Conservation (phyloP, 2,113 vertebrate genomes). For the Brachyistius frenatus region DNA sequence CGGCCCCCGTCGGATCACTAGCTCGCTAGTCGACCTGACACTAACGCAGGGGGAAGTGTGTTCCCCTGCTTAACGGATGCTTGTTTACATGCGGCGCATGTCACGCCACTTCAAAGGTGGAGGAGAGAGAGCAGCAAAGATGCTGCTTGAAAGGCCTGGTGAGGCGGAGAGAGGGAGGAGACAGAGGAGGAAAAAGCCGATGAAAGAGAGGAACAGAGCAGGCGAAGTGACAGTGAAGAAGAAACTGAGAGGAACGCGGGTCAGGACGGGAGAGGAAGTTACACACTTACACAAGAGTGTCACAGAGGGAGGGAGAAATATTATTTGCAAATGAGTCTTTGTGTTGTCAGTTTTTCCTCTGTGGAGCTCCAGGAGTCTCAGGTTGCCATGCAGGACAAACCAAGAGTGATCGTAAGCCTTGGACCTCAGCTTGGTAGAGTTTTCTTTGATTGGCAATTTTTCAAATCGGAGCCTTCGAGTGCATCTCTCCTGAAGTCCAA, state of each 20-base stretch:
- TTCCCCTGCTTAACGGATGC: slow-evolving; percentile 64
- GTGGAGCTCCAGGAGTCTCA: slow-evolving; percentile 26
- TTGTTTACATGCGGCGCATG: slow-evolving; percentile 75
- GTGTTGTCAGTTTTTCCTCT: slow-evolving; percentile 12
- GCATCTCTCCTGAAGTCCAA: neutral
- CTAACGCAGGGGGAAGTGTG: slow-evolving; percentile 73
- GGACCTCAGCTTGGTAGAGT: slow-evolving; percentile 5
- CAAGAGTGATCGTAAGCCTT: slow-evolving; percentile 2
- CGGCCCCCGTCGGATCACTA: slow-evolving; percentile 59
- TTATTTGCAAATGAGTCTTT: slow-evolving; percentile 19
- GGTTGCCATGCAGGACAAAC: slow-evolving; percentile 20
- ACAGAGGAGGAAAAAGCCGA: slow-evolving; percentile 46
- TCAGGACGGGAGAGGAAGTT: slow-evolving; percentile 14
- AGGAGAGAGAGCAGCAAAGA: slow-evolving; percentile 48
- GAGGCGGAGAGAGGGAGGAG: slow-evolving; percentile 59
- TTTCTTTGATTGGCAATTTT: slow-evolving; percentile 19
- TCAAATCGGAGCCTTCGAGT: neutral
- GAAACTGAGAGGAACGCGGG: slow-evolving; percentile 30
- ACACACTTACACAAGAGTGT: slow-evolving; percentile 34
- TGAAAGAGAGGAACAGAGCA: slow-evolving; percentile 52
- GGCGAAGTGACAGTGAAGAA: slow-evolving; percentile 64
- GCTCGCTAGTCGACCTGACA: slow-evolving; percentile 66
- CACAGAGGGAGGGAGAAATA: slow-evolving; percentile 12
- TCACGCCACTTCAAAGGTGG: slow-evolving; percentile 72
- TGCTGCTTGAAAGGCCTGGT: slow-evolving; percentile 51